Base-by-base conservation (phyloP, 2,797 vertebrate species). In the Chaunax sp. region DNA sequence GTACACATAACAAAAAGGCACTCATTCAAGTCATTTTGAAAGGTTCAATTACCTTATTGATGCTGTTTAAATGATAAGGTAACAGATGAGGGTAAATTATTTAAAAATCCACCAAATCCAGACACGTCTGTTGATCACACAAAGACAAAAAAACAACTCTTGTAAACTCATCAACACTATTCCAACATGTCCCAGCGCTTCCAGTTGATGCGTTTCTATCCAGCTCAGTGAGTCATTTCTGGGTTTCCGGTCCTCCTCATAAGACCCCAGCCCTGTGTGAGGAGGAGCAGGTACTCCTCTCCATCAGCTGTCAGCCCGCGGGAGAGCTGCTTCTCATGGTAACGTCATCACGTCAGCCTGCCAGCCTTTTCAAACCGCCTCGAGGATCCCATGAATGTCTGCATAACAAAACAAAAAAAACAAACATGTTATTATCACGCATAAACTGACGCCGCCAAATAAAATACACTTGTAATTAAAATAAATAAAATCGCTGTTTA, bases 241-340 rank as follows among this genome's bases (percentile, higher is more conserved):
- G 54, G 51, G 53, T 54, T 69, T 57, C 43, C 28, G 15, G 59
- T 86, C 80, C 75, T 83, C 78, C 74, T 82, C 80, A 56, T 83
- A 63, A 45, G 64, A 77, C 78, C 71, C 70, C 18, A 25, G 51
- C 61, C 30, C 58, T 51, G 61, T 70, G 71, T 66, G 64, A 84
- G 85, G 83, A 88, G 86, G 80, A 89, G 86, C 78, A 74, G 84
- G 76, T 77, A 87, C 82, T 91, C 90, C 89, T 89, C 78, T 84
- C 84, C 78, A 90, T 93, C 92, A 93, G 87, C 90, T 92, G 89
- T 86, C 81, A 76, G 74, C 77, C 86, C 51, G 54, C 81, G 80
- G 84, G 79, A 89, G 88, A 74, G 79, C 81, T 43, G 71, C 83
- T 86, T 81, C 86, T 67, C 87, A 86, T 43, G 55, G 85, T 78